Percentiles rank a stretch among this genome's conserved stretches.
Conservation (phyloP, 2,797 vertebrate species). For the Myotis pilosus region DNA sequence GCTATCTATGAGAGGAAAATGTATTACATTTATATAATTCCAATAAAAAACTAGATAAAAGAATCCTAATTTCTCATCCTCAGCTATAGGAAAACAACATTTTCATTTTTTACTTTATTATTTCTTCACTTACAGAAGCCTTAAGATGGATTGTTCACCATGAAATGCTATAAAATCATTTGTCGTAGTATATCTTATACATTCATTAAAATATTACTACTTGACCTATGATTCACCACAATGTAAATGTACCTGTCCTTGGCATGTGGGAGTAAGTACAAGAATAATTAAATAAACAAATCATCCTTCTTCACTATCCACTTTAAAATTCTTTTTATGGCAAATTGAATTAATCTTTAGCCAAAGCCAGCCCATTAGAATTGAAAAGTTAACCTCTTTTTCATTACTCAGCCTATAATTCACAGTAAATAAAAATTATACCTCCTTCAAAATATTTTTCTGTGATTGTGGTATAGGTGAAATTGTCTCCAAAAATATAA, state of each 20-base stretch:
- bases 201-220: not conserved
- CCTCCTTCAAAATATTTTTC: slow-evolving; percentile 5
- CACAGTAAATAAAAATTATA: not conserved
- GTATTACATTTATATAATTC: not conserved
- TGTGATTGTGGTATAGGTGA: not conserved
- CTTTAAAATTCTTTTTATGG: not conserved
- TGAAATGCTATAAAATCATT: not conserved
- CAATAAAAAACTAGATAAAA: not conserved
- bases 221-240: not conserved
- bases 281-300: slow-evolving; percentile 8
- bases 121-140: not conserved
- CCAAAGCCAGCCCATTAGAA: not conserved
- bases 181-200: not conserved
- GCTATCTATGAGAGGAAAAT: not conserved
- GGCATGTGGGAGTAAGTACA: not conserved
- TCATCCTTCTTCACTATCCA: not conserved
- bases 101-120: not conserved
- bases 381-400: not conserved
- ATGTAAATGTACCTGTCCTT: not conserved
- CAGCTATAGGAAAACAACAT: not conserved
- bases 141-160: not conserved
- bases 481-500: not conserved
- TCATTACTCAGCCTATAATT: not conserved
- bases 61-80: not conserved
- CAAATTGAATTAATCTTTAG: slow-evolving; percentile 6